Evolutionary conservation across 1,140 invertebrate genomes (phyloP), one percentile per base, ranked within the genome.

Genomic region (Cyrtorhinus lividipennis): DNA sequence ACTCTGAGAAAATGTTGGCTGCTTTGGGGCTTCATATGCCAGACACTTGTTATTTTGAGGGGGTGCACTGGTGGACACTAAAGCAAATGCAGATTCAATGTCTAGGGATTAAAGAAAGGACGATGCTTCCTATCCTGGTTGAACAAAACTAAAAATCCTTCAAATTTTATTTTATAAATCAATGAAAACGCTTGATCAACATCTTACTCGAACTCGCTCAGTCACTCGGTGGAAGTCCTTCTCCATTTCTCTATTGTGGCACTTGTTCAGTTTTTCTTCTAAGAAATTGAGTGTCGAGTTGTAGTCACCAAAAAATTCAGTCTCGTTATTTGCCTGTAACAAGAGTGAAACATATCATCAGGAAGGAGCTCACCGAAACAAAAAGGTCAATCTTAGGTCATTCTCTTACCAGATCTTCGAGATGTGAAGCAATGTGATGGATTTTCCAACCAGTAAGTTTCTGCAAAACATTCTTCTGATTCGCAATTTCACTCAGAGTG

Each of bases 391-490:
- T 38, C n/a, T n/a, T n/a, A n/a, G n/a, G n/a, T n/a, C n/a, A n/a
- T n/a, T n/a, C n/a, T 38, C 75, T 75, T 73, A 93, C 91, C 75
- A 95, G 74, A 74, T 94, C 89, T 70, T 95, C 90, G 82, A 96
- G 87, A 79, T 95, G 92, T 24, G 90, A 83, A 15, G 83, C 87
- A 58, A 96, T 78, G 76, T 95, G 90, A 78, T 92, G 85, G 25
- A 96, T 79, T 77, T 96, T 96, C 93, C 93, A 98, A 12, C 92
- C 93, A 71, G 90, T 88, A n/a, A 91, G 80, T 75, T 89, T 92
- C 67, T 92, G 85, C 64, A 89, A 73, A 24, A 94, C 86, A 70
- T 90, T 83, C 68, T 86, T 86, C 71, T 95, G 92, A 74, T 88
- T 88, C 1, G 92, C 89, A 66, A 96, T 76, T 76, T 96, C 92